Conservation (phyloP, 2,888 invertebrate genomes). For the Xestia ashworthii region DNA sequence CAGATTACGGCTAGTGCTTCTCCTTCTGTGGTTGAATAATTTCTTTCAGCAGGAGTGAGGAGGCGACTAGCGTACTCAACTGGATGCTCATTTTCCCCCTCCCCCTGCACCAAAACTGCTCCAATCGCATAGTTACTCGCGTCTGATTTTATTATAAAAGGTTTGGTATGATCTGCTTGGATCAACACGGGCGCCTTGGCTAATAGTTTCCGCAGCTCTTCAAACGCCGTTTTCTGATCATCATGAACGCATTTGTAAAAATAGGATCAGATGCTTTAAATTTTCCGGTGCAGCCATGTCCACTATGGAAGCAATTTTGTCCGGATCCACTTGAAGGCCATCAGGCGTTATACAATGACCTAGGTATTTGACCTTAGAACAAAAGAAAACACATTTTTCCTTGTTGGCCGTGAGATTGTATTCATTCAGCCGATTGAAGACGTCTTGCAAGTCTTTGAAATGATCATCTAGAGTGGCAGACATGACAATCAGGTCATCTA, state of each 20-base stretch:
- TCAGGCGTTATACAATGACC: slow-evolving; percentile 9
- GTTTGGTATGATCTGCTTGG: slow-evolving; percentile 4
- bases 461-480: background rate
- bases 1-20: background rate
- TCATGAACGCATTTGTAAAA: slow-evolving; percentile 6
- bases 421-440: background rate
- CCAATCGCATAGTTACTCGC: background rate
- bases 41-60: too few species aligned
- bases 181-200: background rate
- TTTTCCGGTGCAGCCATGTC: background rate
- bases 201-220: background rate
- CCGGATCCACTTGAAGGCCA: background rate
- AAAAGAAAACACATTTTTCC: background rate
- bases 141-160: background rate
- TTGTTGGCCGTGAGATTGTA: slow-evolving; percentile 1
- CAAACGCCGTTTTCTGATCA: background rate
- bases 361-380: slow-evolving; percentile 1
- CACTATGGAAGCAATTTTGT: background rate
- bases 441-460: background rate
- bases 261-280: background rate
- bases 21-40: too few species aligned
- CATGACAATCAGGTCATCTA: slow-evolving; percentile 5
- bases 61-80: too few species aligned
- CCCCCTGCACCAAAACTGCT: too few species aligned
- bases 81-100: too few species aligned